These are phyloP conservation scores for Tragelaphus buxtoni DNA, from an alignment of 2,113 vertebrate species.

Conservation along the genomic window DNA sequence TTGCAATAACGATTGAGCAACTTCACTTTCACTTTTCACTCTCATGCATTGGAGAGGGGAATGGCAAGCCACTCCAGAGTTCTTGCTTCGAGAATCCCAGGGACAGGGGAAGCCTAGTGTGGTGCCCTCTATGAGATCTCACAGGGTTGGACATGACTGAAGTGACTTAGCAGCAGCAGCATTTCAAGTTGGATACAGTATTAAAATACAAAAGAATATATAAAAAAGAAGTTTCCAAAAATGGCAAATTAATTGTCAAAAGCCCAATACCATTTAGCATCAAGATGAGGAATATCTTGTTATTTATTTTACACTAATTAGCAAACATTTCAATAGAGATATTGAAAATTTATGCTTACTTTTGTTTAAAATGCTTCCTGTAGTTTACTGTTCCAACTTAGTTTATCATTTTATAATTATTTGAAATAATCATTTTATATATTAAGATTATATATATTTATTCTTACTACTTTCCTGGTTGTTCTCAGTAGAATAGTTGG, in stretches of 20 bases:
- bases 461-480: neutral
- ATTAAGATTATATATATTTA: no score
- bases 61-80: no score
- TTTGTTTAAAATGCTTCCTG: neutral
- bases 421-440: no score
- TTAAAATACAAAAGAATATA: neutral
- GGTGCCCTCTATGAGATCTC: neutral
- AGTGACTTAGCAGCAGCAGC: neutral
- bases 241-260: constrained; percentile 11
- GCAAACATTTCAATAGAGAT: neutral
- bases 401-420: no score
- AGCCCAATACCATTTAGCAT: neutral
- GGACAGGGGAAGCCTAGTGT: neutral
- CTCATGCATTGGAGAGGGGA: no score
- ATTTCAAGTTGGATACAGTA: neutral
- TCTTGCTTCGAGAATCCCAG: no score
- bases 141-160: neutral
- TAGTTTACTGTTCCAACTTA: neutral
- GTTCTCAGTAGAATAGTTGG: neutral
- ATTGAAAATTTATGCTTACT: neutral
- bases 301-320: neutral
- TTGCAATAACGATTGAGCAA: neutral
- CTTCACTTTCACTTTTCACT: no score
- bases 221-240: neutral
- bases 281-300: neutral